A percentile compares a stretch with the other conserved stretches of the same genome.
phyloP scores from a whole-genome alignment of 92 coral and sea anemone species.

The Nematostella vectensis region DNA sequence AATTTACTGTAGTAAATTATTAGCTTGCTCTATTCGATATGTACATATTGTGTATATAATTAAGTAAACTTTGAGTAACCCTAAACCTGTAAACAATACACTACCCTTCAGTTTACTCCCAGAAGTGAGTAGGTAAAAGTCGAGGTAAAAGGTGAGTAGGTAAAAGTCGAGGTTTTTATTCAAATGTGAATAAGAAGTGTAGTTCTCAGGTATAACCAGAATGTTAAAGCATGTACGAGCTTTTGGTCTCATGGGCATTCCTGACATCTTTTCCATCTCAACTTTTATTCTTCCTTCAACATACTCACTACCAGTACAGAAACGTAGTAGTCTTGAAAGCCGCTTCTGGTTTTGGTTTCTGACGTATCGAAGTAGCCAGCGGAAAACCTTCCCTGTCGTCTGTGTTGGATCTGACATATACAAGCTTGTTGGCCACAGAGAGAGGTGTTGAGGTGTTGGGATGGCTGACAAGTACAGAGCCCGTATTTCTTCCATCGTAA shows the following conservation, averaged over 20 bases:
- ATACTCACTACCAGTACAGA: conserved; percentile 18
- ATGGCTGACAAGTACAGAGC: conserved; percentile 11
- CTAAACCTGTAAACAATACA: too few relatives aligned
- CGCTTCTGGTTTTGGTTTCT: conserved; percentile 11
- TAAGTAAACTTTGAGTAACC: too few relatives aligned
- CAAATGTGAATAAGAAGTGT: conserved; percentile 12
- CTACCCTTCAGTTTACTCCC: conserved; percentile 19
- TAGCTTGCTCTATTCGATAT: too few relatives aligned
- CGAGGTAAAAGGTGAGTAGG: conserved; percentile 11
- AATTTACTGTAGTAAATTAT: too few relatives aligned
- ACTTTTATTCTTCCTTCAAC: conserved; percentile 14
- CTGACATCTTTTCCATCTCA: conserved; percentile 23
- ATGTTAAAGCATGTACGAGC: conserved; percentile 43
- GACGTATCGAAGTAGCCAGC: conserved; percentile 25
- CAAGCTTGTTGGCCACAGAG: conserved; percentile 2
- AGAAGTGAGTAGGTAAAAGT: conserved; percentile 10
- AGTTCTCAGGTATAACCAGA: conserved; percentile 29
- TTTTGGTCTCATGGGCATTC: conserved; percentile 37
- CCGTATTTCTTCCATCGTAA: conserved; percentile 7
- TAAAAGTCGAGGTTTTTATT: conserved; percentile 22
- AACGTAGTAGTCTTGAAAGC: conserved; percentile 12
- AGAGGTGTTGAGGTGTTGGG: conserved; percentile 11
- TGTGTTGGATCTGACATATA: background rate
- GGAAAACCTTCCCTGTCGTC: conserved; percentile 8
- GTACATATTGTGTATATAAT: too few relatives aligned